Evolutionary conservation across 2,797 vertebrate species (phyloP).

Genomic region (Sarcoramphus papa): DNA sequence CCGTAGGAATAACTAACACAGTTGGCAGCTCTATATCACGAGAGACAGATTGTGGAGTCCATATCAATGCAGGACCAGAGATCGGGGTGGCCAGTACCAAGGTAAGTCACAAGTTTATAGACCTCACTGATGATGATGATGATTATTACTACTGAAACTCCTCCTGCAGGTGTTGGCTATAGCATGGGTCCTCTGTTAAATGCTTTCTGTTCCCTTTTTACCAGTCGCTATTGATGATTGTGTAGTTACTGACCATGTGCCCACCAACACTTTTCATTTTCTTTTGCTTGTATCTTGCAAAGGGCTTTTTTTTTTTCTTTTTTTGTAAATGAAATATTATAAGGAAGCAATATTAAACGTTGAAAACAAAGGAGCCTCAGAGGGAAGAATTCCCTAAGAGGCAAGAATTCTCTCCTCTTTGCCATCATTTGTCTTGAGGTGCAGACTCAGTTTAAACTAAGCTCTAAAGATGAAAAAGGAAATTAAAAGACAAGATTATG

Average conservation of each 20-base stretch:
- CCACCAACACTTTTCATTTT: fast-evolving
- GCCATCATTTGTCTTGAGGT: not conserved
- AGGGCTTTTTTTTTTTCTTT: not conserved
- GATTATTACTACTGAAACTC: not conserved
- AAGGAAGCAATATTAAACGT: not conserved
- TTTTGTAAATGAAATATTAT: not conserved
- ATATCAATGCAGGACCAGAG: conserved; percentile 97
- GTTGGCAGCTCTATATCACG: conserved; percentile 97
- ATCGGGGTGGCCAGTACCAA: conserved; percentile 97
- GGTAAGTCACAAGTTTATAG: conserved; percentile 64
- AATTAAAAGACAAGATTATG: not conserved
- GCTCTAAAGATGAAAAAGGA: not conserved
- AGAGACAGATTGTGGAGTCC: conserved; percentile 96
- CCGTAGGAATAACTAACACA: conserved; percentile 95
- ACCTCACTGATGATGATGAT: not conserved
- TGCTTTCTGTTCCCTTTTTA: not conserved
- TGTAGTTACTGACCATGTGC: not conserved
- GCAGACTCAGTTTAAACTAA: not conserved
- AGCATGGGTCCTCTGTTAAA: not conserved
- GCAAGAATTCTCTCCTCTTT: not conserved
- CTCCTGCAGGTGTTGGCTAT: not conserved
- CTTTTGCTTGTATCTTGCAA: not conserved
- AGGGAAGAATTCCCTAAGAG: not conserved
- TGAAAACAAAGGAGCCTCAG: not conserved
- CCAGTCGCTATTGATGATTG: fast-evolving